These are phyloP conservation scores for Rhamnusium bicolor DNA, from an alignment of 2,888 invertebrate genomes.

Conservation along the genomic window DNA sequence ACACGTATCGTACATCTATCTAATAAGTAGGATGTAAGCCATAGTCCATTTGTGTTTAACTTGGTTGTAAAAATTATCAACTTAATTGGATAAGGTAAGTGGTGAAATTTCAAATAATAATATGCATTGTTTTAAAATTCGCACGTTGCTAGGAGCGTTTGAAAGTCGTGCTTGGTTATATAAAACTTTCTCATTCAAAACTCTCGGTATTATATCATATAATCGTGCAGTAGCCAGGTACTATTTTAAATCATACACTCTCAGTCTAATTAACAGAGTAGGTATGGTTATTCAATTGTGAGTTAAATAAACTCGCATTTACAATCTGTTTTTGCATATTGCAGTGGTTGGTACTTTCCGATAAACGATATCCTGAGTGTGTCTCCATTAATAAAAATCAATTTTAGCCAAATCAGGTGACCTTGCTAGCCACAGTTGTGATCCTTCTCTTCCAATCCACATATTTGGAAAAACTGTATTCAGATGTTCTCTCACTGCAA, in stretches of 20 bases:
- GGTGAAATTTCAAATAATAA: slow-evolving; percentile 19
- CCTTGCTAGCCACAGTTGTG: too few species aligned
- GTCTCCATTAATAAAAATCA: too few species aligned
- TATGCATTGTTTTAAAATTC: slow-evolving; percentile 5
- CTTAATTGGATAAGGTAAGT: background rate
- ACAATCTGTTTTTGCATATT: too few species aligned
- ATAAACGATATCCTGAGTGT: too few species aligned
- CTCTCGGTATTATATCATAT: background rate
- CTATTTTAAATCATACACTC: background rate
- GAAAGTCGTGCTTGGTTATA: slow-evolving; percentile 21
- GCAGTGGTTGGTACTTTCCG: too few species aligned
- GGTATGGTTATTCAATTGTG: too few species aligned
- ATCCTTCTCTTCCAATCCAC: too few species aligned
- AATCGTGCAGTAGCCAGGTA: background rate
- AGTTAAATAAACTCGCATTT: too few species aligned
- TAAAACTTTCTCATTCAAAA: slow-evolving; percentile 12
- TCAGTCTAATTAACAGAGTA: background rate
- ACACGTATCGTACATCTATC: background rate
- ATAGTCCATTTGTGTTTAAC: too few species aligned
- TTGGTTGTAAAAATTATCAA: background rate
- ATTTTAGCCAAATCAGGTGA: too few species aligned
- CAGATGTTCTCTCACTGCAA: too few species aligned
- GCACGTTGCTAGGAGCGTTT: slow-evolving; percentile 22
- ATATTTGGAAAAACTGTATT: too few species aligned
- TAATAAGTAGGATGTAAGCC: background rate